Conservation (phyloP, 1,140 invertebrate genomes). For the Eumaeus atala region DNA sequence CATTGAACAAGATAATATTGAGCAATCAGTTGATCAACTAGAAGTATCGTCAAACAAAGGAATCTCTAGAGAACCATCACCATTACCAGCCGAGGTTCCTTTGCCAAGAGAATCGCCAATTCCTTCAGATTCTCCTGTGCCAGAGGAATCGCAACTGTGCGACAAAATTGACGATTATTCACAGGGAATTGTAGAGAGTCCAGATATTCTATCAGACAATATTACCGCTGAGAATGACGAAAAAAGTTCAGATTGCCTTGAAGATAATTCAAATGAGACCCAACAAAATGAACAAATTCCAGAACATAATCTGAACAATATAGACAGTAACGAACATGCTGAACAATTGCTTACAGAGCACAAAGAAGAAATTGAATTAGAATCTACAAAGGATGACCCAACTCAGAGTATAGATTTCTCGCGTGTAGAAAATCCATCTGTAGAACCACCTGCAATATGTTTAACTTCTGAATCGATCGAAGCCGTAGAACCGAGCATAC, state of each 20-base stretch:
- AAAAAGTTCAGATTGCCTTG: background rate
- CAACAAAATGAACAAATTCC: background rate
- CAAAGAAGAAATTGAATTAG: slow-evolving; percentile 13
- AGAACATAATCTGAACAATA: background rate
- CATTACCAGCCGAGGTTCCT: slow-evolving; percentile 34
- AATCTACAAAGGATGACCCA: slow-evolving; percentile 9
- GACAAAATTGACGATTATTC: slow-evolving; percentile 1
- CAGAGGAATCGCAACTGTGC: slow-evolving; percentile 14
- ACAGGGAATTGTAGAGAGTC: background rate
- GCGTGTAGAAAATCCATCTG: background rate
- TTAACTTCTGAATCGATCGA: no score
- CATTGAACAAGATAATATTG: background rate
- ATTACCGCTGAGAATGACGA: background rate
- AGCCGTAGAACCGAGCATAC: background rate
- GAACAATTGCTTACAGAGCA: background rate
- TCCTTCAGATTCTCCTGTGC: slow-evolving; percentile 27
- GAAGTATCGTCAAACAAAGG: slow-evolving; percentile 2
- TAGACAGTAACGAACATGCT: no score
- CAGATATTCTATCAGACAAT: background rate
- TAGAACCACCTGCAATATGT: background rate
- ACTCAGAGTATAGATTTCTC: background rate
- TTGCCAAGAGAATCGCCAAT: slow-evolving; percentile 36
- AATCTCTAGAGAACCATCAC: slow-evolving; percentile 1
- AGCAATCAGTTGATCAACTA: slow-evolving; percentile 11
- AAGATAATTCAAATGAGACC: background rate